phyloP scores from a whole-genome alignment of 2,113 vertebrate genomes.

The Pardalotus punctatus region DNA sequence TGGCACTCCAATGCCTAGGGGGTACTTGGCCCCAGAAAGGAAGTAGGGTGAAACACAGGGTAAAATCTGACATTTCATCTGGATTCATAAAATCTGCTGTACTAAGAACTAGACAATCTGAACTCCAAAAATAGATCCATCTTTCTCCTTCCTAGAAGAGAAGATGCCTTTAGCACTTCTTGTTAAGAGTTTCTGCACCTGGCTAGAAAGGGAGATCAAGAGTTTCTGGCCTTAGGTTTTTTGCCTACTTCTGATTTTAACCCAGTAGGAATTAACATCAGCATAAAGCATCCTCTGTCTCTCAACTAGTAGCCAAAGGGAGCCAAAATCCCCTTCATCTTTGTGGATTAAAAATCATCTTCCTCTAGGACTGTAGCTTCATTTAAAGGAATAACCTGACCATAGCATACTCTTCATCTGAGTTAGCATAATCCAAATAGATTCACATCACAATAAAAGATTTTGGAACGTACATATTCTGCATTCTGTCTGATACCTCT shows the following conservation, averaged over 20 bases:
- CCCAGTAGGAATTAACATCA: neutral
- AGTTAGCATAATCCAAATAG: neutral
- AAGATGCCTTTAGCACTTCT: neutral
- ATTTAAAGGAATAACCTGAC: neutral
- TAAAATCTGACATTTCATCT: neutral
- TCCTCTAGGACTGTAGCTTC: neutral
- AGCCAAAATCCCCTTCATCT: neutral
- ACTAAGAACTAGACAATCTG: neutral
- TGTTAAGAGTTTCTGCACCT: neutral
- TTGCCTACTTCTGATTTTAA: neutral
- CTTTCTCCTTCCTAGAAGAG: neutral
- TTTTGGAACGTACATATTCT: neutral
- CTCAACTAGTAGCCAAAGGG: neutral
- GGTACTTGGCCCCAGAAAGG: neutral
- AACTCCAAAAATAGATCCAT: neutral
- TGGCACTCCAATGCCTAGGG: neutral
- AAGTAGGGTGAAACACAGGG: neutral
- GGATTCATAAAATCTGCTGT: neutral
- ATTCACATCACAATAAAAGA: neutral
- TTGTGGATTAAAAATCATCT: neutral
- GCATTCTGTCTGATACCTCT: neutral
- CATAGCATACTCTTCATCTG: neutral
- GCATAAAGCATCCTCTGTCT: neutral
- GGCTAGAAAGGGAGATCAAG: neutral
- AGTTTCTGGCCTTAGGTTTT: neutral